These are phyloP conservation scores for Peribatodes rhomboidaria DNA, from an alignment of 2,888 invertebrate species.

Conservation along the genomic window DNA sequence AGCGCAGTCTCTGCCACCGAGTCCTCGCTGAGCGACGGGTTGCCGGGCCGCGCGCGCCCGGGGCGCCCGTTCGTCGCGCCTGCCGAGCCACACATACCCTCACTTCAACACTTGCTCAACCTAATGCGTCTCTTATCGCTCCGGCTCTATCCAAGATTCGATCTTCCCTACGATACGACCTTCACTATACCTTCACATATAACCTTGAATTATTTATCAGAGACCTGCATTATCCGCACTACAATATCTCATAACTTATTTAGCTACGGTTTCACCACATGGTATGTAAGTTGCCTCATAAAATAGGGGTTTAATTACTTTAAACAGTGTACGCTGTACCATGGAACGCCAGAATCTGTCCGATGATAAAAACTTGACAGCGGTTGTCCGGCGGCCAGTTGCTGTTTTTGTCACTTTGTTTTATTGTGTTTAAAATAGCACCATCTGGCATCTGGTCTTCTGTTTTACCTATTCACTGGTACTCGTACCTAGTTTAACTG, in stretches of 20 bases:
- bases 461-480: not conserved
- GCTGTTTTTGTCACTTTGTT: conserved; percentile 26
- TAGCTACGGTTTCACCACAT: conserved; percentile 14
- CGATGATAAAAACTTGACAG: conserved; percentile 37
- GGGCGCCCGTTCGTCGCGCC: conserved; percentile 79
- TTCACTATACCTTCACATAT: conserved; percentile 26
- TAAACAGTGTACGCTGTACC: conserved; percentile 6
- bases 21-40: conserved; percentile 93
- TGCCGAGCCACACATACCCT: conserved; percentile 82
- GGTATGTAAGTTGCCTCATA: conserved; percentile 18
- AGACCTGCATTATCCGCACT: conserved; percentile 32
- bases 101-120: conserved; percentile 71
- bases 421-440: conserved; percentile 17
- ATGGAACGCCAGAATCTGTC: conserved; percentile 22
- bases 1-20: conserved; percentile 92
- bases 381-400: conserved; percentile 18
- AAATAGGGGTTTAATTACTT: conserved; percentile 12
- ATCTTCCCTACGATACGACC: conserved; percentile 27
- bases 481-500: not conserved
- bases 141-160: conserved; percentile 13
- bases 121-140: conserved; percentile 12
- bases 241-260: conserved; percentile 28
- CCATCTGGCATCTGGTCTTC: conserved; percentile 21
- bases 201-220: conserved; percentile 22
- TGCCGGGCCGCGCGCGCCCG: conserved; percentile 77